phyloP scores from a whole-genome alignment of 2,888 invertebrate species.

The Zhuqinia jingwanae region DNA sequence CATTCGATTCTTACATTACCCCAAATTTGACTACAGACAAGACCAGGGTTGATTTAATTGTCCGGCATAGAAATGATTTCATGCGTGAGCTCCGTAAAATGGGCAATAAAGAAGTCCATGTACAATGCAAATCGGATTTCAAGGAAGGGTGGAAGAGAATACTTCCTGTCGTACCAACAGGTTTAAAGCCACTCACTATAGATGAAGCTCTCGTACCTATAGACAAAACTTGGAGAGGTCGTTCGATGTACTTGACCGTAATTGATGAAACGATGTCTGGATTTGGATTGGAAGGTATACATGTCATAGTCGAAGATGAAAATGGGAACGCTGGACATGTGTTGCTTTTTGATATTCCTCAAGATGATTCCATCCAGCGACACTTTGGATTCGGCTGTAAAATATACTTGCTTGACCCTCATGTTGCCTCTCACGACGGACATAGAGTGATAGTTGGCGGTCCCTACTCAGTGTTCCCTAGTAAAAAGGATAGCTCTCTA shows the following conservation, averaged over 20 bases:
- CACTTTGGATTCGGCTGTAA: constrained; percentile 12
- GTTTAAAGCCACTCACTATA: not conserved
- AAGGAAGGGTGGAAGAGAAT: not conserved
- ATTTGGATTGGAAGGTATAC: constrained; percentile 6
- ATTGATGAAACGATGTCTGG: constrained; percentile 28
- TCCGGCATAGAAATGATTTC: not conserved
- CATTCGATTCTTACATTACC: too few species aligned
- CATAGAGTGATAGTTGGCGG: not conserved
- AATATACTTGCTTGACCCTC: not conserved
- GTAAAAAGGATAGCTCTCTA: not conserved
- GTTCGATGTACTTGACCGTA: not conserved
- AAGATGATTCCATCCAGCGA: not conserved
- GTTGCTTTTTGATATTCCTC: not conserved
- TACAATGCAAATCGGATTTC: not conserved
- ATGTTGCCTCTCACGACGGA: not conserved
- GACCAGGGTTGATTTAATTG: not conserved
- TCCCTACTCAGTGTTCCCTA: not conserved
- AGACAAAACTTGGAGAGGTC: not conserved
- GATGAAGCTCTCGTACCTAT: not conserved
- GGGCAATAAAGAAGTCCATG: not conserved
- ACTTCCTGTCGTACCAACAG: not conserved
- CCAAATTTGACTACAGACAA: not conserved
- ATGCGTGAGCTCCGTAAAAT: not conserved
- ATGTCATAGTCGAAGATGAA: not conserved
- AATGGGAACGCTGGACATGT: not conserved